Percentiles rank a stretch among this genome's conserved stretches.
phyloP scores from a whole-genome alignment of 1,140 invertebrate species.

The Drosophila miranda region DNA sequence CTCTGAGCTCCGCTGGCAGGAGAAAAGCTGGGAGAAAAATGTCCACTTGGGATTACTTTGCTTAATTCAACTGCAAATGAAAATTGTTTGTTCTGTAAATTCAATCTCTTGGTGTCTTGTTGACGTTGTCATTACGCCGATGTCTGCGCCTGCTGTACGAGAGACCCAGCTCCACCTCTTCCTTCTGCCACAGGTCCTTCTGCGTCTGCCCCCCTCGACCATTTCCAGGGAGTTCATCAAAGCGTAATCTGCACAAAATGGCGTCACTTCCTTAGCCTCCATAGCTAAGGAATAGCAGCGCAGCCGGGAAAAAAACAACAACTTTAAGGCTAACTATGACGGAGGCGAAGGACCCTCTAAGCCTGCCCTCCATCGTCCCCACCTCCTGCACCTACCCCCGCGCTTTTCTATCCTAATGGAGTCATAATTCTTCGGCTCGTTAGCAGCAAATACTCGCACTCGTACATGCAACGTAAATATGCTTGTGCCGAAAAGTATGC shows the following conservation, averaged over 20 bases:
- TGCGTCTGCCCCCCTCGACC: constrained; percentile 2
- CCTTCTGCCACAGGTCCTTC: not conserved
- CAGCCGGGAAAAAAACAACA: constrained; percentile 11
- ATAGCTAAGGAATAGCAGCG: constrained; percentile 19
- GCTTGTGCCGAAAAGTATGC: constrained; percentile 66
- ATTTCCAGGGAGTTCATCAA: constrained; percentile 66
- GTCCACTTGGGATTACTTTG: constrained; percentile 76
- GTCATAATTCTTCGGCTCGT: constrained; percentile 80
- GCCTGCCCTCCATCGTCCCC: not conserved
- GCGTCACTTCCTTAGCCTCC: constrained; percentile 69
- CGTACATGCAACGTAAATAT: constrained; percentile 71
- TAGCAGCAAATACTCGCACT: constrained; percentile 60
- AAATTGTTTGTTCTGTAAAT: constrained; percentile 80
- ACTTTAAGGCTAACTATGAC: constrained; percentile 75
- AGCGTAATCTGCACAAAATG: constrained; percentile 80
- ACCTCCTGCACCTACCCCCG: constrained; percentile 3
- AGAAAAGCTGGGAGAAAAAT: constrained; percentile 21
- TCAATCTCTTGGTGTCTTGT: constrained; percentile 73
- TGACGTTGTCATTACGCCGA: constrained; percentile 68
- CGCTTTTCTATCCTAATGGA: constrained; percentile 56
- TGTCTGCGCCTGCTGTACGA: constrained; percentile 23
- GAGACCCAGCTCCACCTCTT: not conserved
- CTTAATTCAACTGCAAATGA: constrained; percentile 80
- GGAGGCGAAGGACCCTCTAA: constrained; percentile 7
- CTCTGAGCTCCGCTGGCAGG: constrained; percentile 33